Base-by-base conservation (phyloP, 2,797 vertebrate species). In the Salmo trutta region DNA sequence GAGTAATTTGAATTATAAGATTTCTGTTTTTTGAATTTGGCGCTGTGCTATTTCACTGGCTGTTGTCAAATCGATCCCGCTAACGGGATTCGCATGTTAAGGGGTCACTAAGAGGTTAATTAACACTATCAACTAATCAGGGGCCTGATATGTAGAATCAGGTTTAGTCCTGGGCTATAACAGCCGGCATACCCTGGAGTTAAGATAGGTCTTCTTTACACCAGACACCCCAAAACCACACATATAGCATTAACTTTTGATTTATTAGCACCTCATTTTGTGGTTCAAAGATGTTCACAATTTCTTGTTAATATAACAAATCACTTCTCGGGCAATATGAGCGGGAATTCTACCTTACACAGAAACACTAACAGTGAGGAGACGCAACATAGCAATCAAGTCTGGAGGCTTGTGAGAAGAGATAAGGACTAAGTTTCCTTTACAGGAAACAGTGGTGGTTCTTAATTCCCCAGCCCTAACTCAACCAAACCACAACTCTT, bases 201-300 rank as follows among this genome's bases (percentile, higher is more conserved):
- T 16, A 27, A 31, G 64, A 31, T 27, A 21, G 4, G 1, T 4
- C 6, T 7, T 6, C 64, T 31, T 66, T 16, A 66, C 16, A 66
- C 14, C 27, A 31, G 62, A 27, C 62, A 27, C 0, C 2, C 19
- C 19, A 19, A 19, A 59, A 73, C 5, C 27, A 51, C 52, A 75
- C 68, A 24, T 8, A 67, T 1, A 1, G 71, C 73, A 81, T 65
- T 71, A 53, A 17, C 16, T 68, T 19, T 17, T 10, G 4, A 68
- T 68, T 3, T 6, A 81, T 70, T 70, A 69, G 54, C 41, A 76
- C 66, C 27, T 74, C 12, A 78, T 74, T 17, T 65, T 53, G 59
- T 47, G 5, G 59, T 51, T 27, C 47, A 80, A 70, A 51, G 41
- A 12, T 10, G 3, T 53, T 77, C 19, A 79, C 14, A 79, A 75